Conservation (phyloP, 2,113 vertebrate genomes). For the Ceyx melanurus region DNA sequence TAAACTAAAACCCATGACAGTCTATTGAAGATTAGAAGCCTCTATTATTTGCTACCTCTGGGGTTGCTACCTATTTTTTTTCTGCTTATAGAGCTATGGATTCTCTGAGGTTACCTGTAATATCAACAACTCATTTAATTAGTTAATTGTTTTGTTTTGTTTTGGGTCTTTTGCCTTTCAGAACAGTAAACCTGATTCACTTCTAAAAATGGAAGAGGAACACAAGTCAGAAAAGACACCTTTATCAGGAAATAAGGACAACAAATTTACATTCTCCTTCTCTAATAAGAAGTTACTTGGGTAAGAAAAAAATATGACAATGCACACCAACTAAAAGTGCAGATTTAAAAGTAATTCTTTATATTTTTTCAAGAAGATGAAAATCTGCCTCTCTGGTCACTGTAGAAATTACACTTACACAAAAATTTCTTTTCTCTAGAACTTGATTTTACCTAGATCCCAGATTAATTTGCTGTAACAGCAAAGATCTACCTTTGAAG, state of each 20-base stretch:
- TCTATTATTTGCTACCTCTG: not conserved
- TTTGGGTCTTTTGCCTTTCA: slow-evolving; percentile 68
- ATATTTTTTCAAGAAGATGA: not conserved
- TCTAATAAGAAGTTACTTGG: slow-evolving; percentile 91
- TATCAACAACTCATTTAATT: not conserved
- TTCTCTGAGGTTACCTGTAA: not conserved
- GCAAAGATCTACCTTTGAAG: not conserved
- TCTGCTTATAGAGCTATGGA: not conserved
- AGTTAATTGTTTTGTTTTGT: not conserved
- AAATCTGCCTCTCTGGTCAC: not conserved
- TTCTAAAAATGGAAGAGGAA: slow-evolving; percentile 98
- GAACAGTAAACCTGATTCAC: slow-evolving; percentile 98
- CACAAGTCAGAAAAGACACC: slow-evolving; percentile 88
- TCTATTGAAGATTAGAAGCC: not conserved
- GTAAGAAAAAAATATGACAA: slow-evolving; percentile 73
- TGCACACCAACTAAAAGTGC: not conserved
- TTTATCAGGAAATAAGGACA: slow-evolving; percentile 87
- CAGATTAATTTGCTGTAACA: not conserved
- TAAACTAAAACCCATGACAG: not conserved
- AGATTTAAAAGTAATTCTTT: not conserved
- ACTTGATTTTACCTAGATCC: not conserved
- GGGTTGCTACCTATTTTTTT: not conserved
- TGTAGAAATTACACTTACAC: not conserved
- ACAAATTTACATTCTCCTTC: slow-evolving; percentile 93
- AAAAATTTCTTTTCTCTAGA: not conserved